Percentiles rank a stretch among this genome's conserved stretches.
These are phyloP conservation scores for Zonotrichia albicollis DNA, from an alignment of 2,797 vertebrate genomes.

Conservation along the genomic window DNA sequence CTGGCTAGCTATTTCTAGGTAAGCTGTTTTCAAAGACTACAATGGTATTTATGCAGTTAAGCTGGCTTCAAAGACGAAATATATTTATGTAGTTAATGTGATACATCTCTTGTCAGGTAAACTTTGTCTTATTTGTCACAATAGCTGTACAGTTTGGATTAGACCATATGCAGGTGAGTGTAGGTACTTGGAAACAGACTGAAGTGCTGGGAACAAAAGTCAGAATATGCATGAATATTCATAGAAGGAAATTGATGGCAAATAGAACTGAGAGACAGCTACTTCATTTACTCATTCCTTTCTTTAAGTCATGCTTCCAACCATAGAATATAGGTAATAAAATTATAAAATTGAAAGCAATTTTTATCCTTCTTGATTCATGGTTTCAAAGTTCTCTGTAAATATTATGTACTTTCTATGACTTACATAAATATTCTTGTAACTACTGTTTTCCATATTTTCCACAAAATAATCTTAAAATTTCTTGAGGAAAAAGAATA, in stretches of 20 bases:
- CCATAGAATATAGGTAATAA: background rate
- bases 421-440: background rate
- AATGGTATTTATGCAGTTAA: background rate
- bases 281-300: background rate
- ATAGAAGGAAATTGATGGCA: background rate
- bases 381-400: background rate
- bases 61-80: background rate
- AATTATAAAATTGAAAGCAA: background rate
- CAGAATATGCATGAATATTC: background rate
- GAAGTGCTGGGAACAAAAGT: background rate
- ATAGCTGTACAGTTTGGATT: background rate
- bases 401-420: background rate
- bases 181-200: background rate
- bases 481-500: background rate
- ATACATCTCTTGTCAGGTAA: background rate
- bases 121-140: background rate
- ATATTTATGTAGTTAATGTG: background rate
- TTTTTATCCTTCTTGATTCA: background rate
- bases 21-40: background rate
- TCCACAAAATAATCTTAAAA: background rate
- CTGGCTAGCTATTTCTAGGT: background rate
- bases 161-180: background rate
- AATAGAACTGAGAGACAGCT: background rate
- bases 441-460: background rate
- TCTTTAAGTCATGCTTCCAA: background rate